Percentiles rank a stretch among this genome's conserved stretches.
phyloP scores from a whole-genome alignment of 2,797 vertebrate genomes.

The Sphenodon punctatus region DNA sequence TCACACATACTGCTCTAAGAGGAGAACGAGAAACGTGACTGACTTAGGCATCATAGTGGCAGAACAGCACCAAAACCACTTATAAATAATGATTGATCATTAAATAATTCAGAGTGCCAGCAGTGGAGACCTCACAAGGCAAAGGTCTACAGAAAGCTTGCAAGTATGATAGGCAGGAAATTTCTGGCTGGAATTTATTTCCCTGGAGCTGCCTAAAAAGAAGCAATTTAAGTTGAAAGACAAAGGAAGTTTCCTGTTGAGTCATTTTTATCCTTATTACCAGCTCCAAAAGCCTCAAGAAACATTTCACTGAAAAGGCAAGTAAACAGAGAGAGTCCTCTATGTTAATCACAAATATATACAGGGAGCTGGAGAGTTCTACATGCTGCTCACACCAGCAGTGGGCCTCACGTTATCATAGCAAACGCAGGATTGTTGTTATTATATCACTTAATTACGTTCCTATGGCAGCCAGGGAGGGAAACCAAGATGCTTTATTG shows the following conservation, averaged over 20 bases:
- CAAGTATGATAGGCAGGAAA: not conserved
- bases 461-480: not conserved
- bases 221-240: not conserved
- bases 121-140: not conserved
- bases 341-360: conserved; percentile 2
- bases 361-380: not conserved
- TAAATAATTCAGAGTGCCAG: not conserved
- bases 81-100: conserved; percentile 13
- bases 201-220: fast-evolving
- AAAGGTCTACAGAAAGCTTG: not conserved
- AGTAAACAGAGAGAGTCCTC: not conserved
- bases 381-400: not conserved
- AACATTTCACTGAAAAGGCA: not conserved
- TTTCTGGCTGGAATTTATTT: conserved; percentile 3
- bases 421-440: not conserved
- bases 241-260: not conserved
- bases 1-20: not conserved
- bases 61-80: not conserved
- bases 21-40: not conserved
- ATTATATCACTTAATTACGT: conserved; percentile 36
- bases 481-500: not conserved
- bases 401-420: not conserved
- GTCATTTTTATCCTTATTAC: not conserved
- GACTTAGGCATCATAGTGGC: conserved; percentile 30
- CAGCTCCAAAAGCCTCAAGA: not conserved